phyloP scores from a whole-genome alignment of 2,113 vertebrate genomes.

The Pelobates fuscus region DNA sequence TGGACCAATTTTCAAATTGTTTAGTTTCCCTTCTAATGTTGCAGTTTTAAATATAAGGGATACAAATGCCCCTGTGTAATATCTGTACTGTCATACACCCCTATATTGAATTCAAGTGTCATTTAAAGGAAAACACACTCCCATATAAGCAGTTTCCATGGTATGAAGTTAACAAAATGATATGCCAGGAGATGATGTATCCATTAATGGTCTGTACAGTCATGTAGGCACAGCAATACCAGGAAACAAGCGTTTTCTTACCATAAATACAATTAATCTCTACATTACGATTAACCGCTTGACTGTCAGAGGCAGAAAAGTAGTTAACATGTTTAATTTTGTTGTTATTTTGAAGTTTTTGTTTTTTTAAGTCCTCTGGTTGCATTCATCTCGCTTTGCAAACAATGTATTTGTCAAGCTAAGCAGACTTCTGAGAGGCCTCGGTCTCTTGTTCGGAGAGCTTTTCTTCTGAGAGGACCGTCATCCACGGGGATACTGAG shows the following conservation, averaged over 20 bases:
- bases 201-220: slow-evolving; percentile 61
- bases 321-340: slow-evolving; percentile 47
- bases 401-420: slow-evolving; percentile 58
- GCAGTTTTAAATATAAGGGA: no score
- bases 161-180: slow-evolving; percentile 23
- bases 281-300: slow-evolving; percentile 65
- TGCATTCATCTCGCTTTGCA: slow-evolving; percentile 61
- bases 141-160: slow-evolving; percentile 6
- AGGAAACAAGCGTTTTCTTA: slow-evolving; percentile 74
- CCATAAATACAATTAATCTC: slow-evolving; percentile 77
- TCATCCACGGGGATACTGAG: slow-evolving; percentile 92
- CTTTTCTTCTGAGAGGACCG: slow-evolving; percentile 91
- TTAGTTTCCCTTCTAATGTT: no score
- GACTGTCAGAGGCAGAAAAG: slow-evolving; percentile 23
- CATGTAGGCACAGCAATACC: slow-evolving; percentile 73
- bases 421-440: slow-evolving; percentile 85
- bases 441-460: slow-evolving; percentile 91
- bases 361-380: slow-evolving; percentile 67
- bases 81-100: no score
- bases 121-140: not conserved
- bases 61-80: no score
- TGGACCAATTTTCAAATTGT: no score
- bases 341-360: slow-evolving; percentile 46
- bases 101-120: no score
- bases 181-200: slow-evolving; percentile 49